Conservation (phyloP, 2,797 vertebrate genomes). For the Spinus olivaceus region DNA sequence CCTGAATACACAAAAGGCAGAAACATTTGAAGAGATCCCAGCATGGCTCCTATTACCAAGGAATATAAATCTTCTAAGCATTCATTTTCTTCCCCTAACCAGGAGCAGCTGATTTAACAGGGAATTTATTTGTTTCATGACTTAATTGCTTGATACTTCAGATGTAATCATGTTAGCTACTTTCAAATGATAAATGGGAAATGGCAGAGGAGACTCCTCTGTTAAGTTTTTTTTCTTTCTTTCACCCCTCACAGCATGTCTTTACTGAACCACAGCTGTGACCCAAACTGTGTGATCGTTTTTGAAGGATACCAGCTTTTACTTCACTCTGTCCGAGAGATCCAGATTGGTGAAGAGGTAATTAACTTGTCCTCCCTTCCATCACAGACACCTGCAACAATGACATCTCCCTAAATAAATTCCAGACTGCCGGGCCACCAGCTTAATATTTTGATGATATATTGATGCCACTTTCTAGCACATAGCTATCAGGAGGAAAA, state of each 20-base stretch:
- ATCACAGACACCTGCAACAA: slow-evolving; percentile 39
- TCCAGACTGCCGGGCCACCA: slow-evolving; percentile 61
- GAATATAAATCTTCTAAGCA: background rate
- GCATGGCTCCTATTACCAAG: background rate
- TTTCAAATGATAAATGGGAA: background rate
- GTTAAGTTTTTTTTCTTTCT: background rate
- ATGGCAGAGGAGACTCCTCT: background rate
- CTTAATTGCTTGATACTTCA: background rate
- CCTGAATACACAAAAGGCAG: background rate
- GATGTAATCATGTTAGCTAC: background rate
- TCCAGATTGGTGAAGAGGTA: slow-evolving; percentile 89
- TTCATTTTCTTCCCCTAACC: background rate
- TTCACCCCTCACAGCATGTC: slow-evolving; percentile 83
- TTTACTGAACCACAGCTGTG: slow-evolving; percentile 94
- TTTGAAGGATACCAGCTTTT: slow-evolving; percentile 87
- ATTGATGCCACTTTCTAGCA: slow-evolving; percentile 53
- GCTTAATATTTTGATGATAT: slow-evolving; percentile 70
- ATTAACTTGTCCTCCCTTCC: slow-evolving; percentile 64
- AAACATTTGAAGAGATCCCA: background rate
- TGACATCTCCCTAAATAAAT: slow-evolving; percentile 62
- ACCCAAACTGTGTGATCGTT: slow-evolving; percentile 91
- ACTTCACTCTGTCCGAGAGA: slow-evolving; percentile 83
- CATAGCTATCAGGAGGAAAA: slow-evolving; percentile 51
- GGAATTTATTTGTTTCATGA: background rate
- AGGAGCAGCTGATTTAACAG: background rate